A percentile compares a stretch with the other conserved stretches of the same genome.
Conservation (phyloP, 2,888 invertebrate species). For the Euplagia quadripunctaria region DNA sequence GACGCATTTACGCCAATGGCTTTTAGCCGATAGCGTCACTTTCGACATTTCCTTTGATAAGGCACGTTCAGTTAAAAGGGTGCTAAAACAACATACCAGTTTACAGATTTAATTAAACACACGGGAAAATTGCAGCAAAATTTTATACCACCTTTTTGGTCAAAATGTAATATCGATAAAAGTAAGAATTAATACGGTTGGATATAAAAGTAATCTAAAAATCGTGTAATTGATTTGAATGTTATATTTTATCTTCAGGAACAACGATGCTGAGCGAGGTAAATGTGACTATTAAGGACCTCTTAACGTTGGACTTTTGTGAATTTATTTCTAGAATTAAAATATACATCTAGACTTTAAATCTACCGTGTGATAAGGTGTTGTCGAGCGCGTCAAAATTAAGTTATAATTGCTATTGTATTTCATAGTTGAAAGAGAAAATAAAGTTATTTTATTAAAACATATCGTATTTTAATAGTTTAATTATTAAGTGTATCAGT, state of each 20-base stretch:
- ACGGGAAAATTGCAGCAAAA: constrained; percentile 38
- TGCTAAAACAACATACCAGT: constrained; percentile 68
- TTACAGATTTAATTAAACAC: constrained; percentile 74
- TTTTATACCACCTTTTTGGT: constrained; percentile 29
- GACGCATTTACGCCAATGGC: constrained; percentile 76
- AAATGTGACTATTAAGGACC: no score
- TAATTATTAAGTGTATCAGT: background rate
- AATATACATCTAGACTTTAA: no score
- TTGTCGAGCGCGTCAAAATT: no score
- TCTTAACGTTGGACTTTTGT: no score
- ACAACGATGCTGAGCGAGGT: no score
- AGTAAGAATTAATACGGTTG: background rate
- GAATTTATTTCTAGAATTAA: no score
- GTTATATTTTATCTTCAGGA: no score
- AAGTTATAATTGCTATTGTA: no score
- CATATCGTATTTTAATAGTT: no score
- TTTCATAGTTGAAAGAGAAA: no score
- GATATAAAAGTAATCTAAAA: background rate
- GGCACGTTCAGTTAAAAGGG: constrained; percentile 74
- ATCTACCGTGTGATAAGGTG: no score
- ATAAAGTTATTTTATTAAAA: no score
- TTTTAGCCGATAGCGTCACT: constrained; percentile 78
- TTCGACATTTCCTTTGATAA: constrained; percentile 80
- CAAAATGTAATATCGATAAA: constrained; percentile 32
- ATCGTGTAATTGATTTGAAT: background rate